These are phyloP conservation scores for Lithophane ornitopus DNA, from an alignment of 2,888 invertebrate species.

Conservation along the genomic window DNA sequence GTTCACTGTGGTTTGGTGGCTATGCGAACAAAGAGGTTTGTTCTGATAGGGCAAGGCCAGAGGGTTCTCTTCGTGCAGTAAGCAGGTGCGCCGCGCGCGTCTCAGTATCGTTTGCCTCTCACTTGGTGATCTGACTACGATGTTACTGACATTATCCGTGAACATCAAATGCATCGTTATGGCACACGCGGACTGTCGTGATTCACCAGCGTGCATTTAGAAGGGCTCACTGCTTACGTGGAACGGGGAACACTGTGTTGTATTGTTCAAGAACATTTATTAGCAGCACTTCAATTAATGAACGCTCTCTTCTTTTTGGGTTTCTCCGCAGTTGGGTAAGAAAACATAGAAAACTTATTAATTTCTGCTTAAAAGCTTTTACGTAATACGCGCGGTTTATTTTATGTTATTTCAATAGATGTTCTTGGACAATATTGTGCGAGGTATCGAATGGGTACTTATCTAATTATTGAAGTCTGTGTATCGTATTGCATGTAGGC, in stretches of 20 bases:
- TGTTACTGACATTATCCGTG: slow-evolving; percentile 79
- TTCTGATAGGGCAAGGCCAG: slow-evolving; percentile 55
- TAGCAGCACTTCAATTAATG: slow-evolving; percentile 16
- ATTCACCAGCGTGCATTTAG: slow-evolving; percentile 86
- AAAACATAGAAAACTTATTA: rapidly evolving
- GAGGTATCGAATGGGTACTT: slow-evolving; percentile 74
- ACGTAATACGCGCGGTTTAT: neutral
- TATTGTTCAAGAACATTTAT: slow-evolving; percentile 81
- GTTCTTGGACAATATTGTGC: slow-evolving; percentile 78
- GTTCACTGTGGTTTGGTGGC: slow-evolving; percentile 23
- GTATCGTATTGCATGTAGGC: slow-evolving; percentile 87
- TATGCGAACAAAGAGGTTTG: slow-evolving; percentile 42
- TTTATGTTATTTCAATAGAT: slow-evolving; percentile 67
- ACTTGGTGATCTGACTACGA: slow-evolving; percentile 85
- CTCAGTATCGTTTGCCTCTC: slow-evolving; percentile 85
- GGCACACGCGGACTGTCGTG: slow-evolving; percentile 79
- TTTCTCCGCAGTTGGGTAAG: neutral
- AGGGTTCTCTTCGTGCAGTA: slow-evolving; percentile 43
- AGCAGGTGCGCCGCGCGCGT: slow-evolving; percentile 81
- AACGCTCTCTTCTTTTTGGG: neutral
- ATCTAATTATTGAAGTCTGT: slow-evolving; percentile 72
- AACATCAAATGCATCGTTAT: slow-evolving; percentile 83
- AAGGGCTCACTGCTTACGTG: slow-evolving; percentile 88
- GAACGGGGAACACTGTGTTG: slow-evolving; percentile 82
- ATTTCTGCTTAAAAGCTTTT: neutral